Base-by-base conservation (phyloP, 2,888 invertebrate species). In the Agrenia bidenticulata region DNA sequence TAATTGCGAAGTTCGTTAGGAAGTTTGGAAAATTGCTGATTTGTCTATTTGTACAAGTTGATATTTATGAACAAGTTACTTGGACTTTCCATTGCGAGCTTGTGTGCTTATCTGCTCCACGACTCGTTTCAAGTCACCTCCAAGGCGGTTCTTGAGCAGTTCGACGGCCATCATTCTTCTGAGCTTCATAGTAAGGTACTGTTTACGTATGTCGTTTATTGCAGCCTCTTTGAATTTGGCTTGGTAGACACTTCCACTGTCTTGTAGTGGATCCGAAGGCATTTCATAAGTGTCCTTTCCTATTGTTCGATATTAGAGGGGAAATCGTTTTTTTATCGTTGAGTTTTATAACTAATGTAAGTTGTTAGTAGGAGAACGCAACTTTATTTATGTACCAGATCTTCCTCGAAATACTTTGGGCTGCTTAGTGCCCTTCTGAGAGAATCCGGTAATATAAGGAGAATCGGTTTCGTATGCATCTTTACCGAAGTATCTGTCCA, bases 131-230 rank as follows among this genome's bases (percentile, higher is more conserved):
- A 57, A 24, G 23, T 57, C 41, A 11, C 41, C 57, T 39, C n/a
- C 17, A 15, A 57, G 17, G 2, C 42, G 42, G 42, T 41, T 57
- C 41, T 57, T 57, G 21, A 39, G 15, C 5, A 57, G 26, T 57
- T 57, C 57, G 11, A 41, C 57, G 2, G 57, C 57, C 57, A 57
- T 57, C 9, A 57, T 4, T 41, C 37, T 57, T 4, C 57, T 4
- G 9, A 57, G 21, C 37, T 57, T 57, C 2, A 41, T 2, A 9
- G 41, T 41, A 7, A 57, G 11, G 41, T 41, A 57, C 32, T 57
- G 17, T n/a, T 21, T 57, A 13, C 19, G 11, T 7, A 57, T 11
- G 57, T 37, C 23, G 7, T 19, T 23, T 2, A 57, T 7, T 13
- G 39, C 17, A 17, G 19, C 21, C 23, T 39, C 41, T 11, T 2